Evolutionary conservation across 2,888 invertebrate species (phyloP), one percentile per base, ranked within the genome.

Genomic region (Pristionchus fissidentatus): DNA sequence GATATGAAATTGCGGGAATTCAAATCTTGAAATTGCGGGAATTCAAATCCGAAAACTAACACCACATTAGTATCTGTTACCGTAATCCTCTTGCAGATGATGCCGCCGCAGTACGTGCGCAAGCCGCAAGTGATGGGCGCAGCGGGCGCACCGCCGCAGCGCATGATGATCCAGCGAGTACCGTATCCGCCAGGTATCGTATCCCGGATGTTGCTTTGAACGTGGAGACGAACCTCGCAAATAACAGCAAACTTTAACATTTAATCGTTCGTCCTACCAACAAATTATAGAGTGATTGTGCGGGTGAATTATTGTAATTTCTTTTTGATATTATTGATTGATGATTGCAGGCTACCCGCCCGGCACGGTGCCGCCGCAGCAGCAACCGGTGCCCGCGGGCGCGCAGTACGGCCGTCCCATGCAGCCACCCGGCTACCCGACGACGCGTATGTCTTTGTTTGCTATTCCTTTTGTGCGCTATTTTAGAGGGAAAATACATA

Each of bases 81-180:
- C n/a, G n/a, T 32, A 0, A 3, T 29, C 38, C 26, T 32, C 22
- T 7, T 52, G 15, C 77, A 79, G 38, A 38, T 46, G 41, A 79
- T 79, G 55, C 57, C 79, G 22, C 43, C 79, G 0, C 55, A 79
- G 10, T 79, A 19, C 57, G 79, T 79, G 10, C 55, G 79, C n/a
- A 38, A 57, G 26, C 79, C 79, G 15, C 15, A 22, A 5, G 38
- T 79, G 79, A 79, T 79, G 79, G 79, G 79, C 1, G 79, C 79
- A 15, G n/a, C 38, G 13, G 55, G 55, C 19, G 57, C 41, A 3
- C 55, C 79, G n/a, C 55, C 55, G 0, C 79, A 79, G 26, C 38
- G 57, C 19, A 57, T 79, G 35, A 79, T 79, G 79, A 79, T 79
- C 38, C 79, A 79, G n/a, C 79, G 79, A 0, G 79, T 79, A 35